Evolutionary conservation across 2,113 vertebrate species (phyloP), one percentile per base, ranked within the genome.

Genomic region (Orthonyx spaldingii): DNA sequence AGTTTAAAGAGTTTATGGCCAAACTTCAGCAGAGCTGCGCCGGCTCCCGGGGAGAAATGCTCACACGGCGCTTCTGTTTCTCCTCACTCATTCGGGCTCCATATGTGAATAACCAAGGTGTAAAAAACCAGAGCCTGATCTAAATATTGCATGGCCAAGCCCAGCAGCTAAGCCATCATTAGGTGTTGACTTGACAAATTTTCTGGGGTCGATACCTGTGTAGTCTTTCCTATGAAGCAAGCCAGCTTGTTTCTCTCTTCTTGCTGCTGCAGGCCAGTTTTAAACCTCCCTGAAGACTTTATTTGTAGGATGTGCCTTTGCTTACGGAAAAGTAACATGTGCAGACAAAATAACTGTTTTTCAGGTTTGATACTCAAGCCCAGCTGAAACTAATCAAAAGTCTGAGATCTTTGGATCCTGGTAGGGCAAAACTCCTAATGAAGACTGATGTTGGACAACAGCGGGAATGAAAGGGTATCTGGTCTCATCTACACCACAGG

Each of bases 161-260:
- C 84, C 80, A 0, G 93, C 94, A 93, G 88, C 92, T 93, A 86
- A 93, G 90, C 57, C 90, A 90, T 95, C 86, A 92, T 83, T 75
- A 95, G 83, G 94, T 94, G 96, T 81, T 94, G 93, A 93, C 80
- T 92, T 92, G 94, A 95, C 92, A 97, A 86, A 96, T 92, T 92
- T 95, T 89, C 90, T 82, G 80, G 46, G 88, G 85, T 90, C 32
- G 6, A 81, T 96, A 97, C 95, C 80, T 96, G 83, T 16, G 3
- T 16, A 78, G 88, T 46, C 53, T 68, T 92, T 75, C 33, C 27
- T 42, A 46, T 35, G 81, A 94, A 90, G 37, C 53, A 28, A 93
- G 77, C 26, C 93, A 90, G 86, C 86, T 92, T 95, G 68, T 88
- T 94, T 92, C 94, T 78, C 68, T 94, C 68, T 77, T 63, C 66